Percentiles rank a stretch among this genome's conserved stretches.
Evolutionary conservation across 2,888 invertebrate genomes (phyloP).

Genomic region (Tanypteryx hageni): DNA sequence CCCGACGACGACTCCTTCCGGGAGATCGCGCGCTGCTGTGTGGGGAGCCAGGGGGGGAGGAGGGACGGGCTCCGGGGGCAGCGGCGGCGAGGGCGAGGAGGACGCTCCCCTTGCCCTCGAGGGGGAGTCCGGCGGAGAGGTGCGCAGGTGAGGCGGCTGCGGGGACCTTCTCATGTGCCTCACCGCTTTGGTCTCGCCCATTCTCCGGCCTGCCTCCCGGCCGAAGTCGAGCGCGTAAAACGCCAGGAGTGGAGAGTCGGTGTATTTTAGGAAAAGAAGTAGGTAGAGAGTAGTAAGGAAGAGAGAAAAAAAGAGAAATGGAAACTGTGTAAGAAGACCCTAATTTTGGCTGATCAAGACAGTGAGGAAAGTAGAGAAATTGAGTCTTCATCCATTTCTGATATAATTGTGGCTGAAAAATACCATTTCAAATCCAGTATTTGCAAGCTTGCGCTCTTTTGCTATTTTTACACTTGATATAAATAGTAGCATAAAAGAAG

Average conservation of each 20-base stretch:
- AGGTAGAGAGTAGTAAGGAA: conserved; percentile 54
- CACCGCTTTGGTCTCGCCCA: conserved; percentile 66
- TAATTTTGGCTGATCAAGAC: too few relatives aligned
- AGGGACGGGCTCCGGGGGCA: conserved; percentile 39
- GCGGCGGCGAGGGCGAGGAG: conserved; percentile 55
- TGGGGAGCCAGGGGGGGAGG: conserved; percentile 46
- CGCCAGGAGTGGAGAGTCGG: background rate
- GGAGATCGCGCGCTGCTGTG: conserved; percentile 50
- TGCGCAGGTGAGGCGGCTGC: conserved; percentile 54
- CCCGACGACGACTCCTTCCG: conserved; percentile 37
- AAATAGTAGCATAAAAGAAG: too few relatives aligned
- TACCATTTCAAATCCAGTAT: too few relatives aligned
- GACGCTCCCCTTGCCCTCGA: conserved; percentile 39
- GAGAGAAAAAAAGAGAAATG: conserved; percentile 16
- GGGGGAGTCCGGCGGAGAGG: conserved; percentile 58
- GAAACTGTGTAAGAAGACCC: background rate
- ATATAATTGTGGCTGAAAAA: too few relatives aligned
- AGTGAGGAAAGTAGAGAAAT: too few relatives aligned
- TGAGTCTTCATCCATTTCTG: too few relatives aligned
- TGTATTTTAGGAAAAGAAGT: conserved; percentile 61
- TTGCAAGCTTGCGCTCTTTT: too few relatives aligned
- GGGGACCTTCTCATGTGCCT: conserved; percentile 65
- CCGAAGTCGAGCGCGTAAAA: background rate
- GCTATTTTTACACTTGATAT: too few relatives aligned
- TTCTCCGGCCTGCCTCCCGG: conserved; percentile 44